Percentiles rank a stretch among this genome's conserved stretches.
Evolutionary conservation across 37 sponge, comb jelly and placozoan genomes (phyloP).

Genomic region (Halichondria panicea): DNA sequence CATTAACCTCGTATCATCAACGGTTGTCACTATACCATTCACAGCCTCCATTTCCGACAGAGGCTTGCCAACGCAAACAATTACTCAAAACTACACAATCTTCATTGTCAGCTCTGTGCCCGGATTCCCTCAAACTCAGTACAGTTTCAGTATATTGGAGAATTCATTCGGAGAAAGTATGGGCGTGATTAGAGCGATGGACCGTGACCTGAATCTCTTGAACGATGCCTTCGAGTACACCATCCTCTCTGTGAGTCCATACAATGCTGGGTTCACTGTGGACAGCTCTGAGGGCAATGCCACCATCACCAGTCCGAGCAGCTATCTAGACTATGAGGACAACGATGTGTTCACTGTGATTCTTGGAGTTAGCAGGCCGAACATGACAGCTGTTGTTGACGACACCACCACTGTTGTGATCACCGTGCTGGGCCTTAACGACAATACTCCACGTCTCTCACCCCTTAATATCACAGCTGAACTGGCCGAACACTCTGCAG

Average conservation of each 20-base stretch:
- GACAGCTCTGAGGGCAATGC: slow-evolving; percentile 22
- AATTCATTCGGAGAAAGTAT: slow-evolving; percentile 10
- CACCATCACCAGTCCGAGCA: slow-evolving; percentile 32
- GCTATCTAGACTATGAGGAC: slow-evolving; percentile 74
- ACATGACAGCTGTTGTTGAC: slow-evolving; percentile 39
- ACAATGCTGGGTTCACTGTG: slow-evolving; percentile 56
- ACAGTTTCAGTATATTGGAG: slow-evolving; percentile 34
- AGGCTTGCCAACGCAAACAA: slow-evolving; percentile 10
- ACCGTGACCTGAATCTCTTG: slow-evolving; percentile 34
- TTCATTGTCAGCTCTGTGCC: slow-evolving; percentile 46
- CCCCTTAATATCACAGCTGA: slow-evolving; percentile 33
- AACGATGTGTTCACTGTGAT: slow-evolving; percentile 19
- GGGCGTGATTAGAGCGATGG: slow-evolving; percentile 31
- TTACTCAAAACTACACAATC: slow-evolving; percentile 25
- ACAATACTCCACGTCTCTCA: slow-evolving; percentile 75
- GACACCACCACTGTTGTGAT: slow-evolving; percentile 23
- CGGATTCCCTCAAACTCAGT: slow-evolving; percentile 15
- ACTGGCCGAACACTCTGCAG: slow-evolving; percentile 20
- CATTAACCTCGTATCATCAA: slow-evolving; percentile 7
- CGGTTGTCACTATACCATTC: slow-evolving; percentile 2
- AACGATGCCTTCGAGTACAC: slow-evolving; percentile 60
- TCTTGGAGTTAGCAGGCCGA: slow-evolving; percentile 54
- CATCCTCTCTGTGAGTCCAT: slow-evolving; percentile 43
- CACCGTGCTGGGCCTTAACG: slow-evolving; percentile 63
- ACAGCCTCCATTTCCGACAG: slow-evolving; percentile 26